phyloP scores from a whole-genome alignment of 2,797 vertebrate genomes.

The Podarcis siculus region DNA sequence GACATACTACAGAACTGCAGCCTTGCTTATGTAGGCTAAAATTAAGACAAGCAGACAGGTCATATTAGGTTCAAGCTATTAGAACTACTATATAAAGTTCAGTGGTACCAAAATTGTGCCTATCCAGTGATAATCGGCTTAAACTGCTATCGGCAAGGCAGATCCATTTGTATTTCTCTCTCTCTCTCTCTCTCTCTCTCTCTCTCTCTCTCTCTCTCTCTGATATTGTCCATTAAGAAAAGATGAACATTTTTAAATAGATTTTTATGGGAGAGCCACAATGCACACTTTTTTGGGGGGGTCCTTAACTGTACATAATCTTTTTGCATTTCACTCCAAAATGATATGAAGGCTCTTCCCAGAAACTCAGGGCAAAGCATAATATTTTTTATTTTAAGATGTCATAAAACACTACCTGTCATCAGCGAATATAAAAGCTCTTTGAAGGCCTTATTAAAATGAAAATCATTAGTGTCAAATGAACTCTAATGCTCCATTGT shows the following conservation, averaged over 20 bases:
- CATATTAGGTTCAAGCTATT: background rate
- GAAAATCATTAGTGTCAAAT: slow-evolving; percentile 23
- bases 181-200: too few species aligned
- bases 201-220: too few species aligned
- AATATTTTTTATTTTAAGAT: slow-evolving; percentile 24
- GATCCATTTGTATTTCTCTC: background rate
- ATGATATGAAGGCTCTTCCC: background rate
- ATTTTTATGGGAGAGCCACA: fast-evolving
- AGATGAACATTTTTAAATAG: background rate
- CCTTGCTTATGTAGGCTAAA: background rate
- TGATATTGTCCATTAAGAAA: background rate
- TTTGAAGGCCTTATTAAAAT: slow-evolving; percentile 30
- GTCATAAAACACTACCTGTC: slow-evolving; percentile 18
- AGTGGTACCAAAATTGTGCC: background rate
- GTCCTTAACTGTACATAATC: background rate
- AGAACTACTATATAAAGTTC: background rate
- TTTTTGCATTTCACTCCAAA: slow-evolving; percentile 13
- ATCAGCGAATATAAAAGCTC: slow-evolving; percentile 10
- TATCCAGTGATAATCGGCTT: background rate
- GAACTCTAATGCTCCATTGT: slow-evolving; percentile 11
- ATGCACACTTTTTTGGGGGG: background rate
- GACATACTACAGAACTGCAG: background rate
- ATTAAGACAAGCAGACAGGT: background rate
- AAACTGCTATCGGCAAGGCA: background rate
- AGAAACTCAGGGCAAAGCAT: slow-evolving; percentile 1